Conservation (phyloP, 2,113 vertebrate species). For the Rhea americana region DNA sequence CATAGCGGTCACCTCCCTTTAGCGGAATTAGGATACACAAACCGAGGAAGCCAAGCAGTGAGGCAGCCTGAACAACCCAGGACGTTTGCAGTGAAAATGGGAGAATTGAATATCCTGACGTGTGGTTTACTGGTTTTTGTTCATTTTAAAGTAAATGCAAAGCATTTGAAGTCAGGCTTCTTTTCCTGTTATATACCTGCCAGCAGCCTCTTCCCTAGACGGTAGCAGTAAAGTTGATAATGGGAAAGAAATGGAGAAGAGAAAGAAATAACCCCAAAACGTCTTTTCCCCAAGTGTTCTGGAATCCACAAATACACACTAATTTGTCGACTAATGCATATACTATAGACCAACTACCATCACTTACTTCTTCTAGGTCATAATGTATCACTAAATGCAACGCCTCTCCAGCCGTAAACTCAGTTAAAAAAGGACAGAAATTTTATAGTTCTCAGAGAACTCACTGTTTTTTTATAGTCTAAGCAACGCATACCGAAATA, state of each 20-base stretch:
- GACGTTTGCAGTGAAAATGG: rapidly evolving
- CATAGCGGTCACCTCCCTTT: rapidly evolving
- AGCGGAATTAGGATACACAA: neutral
- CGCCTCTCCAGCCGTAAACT: neutral
- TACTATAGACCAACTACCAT: neutral
- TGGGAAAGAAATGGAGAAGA: neutral
- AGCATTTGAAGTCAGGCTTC: neutral
- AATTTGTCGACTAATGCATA: neutral
- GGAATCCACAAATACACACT: neutral
- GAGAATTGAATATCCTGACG: neutral
- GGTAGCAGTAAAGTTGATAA: neutral
- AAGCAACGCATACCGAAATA: neutral
- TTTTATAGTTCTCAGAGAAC: neutral
- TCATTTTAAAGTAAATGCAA: neutral
- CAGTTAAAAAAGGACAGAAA: neutral
- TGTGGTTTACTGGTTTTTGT: too few species aligned
- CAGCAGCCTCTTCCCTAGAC: neutral
- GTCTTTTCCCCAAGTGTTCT: neutral
- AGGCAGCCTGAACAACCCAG: neutral
- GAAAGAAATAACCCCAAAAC: neutral
- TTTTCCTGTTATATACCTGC: neutral
- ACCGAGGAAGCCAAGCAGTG: too few species aligned
- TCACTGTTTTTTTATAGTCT: neutral
- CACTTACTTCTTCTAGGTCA: neutral
- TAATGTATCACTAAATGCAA: neutral